Base-by-base conservation (phyloP, 2,113 vertebrate species). In the Corapipo altera region DNA sequence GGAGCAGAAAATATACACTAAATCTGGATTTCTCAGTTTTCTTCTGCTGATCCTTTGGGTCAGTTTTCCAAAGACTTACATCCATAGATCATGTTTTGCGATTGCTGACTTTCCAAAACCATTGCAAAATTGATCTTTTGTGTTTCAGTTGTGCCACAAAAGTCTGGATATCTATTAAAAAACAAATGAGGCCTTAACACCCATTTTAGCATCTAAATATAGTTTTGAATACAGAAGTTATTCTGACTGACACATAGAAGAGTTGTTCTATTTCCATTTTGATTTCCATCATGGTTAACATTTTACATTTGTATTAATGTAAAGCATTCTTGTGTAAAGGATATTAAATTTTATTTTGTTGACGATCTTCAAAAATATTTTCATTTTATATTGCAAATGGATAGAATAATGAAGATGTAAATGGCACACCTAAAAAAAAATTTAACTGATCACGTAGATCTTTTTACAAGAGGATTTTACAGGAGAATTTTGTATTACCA, bases 371-470 rank as follows among this genome's bases (percentile, higher is more conserved):
- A 62, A 79, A 81, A 66, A 26, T 37, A 52, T 32, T 59, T 82
- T 59, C 1, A 39, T 79, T 83, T 85, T 49, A 13, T 30, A 49
- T 72, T 82, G 15, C 9, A 59, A 32, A 15, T 20, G 19, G 5
- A 33, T 72, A 49, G 12, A 52, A 54, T 30, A 66, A 37, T 77
- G 21, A 67, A 62, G 6, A 67, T 21, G 49, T 65, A 83, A 64
- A 73, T 6, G 11, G 1, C 0, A 37, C 48, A 76, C 26, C 6
- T 70, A 28, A 75, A 89, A 62, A 72, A 57, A 46, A 26, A 55
- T 33, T 61, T 51, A 58, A 64, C 3, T 1, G 1, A 23, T 54
- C 8, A 28, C 7, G 11, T 19, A 58, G 1, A 1, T 64, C 11
- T 52, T 92, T 83, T 73, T 33, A 65, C 13, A 91, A 62, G 24